These are phyloP conservation scores for Idaea aversata DNA, from an alignment of 2,888 invertebrate genomes.

Conservation along the genomic window DNA sequence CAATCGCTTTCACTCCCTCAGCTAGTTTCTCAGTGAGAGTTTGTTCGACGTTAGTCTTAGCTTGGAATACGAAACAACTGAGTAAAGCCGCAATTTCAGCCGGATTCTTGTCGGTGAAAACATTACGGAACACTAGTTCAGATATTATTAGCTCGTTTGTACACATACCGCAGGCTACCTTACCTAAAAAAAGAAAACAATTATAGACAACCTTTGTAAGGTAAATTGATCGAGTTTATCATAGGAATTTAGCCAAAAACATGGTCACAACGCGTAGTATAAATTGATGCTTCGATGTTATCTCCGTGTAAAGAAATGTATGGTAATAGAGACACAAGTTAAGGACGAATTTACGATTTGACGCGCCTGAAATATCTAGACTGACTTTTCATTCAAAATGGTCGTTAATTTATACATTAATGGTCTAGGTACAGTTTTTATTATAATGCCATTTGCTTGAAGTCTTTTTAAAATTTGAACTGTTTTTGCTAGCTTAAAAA, in stretches of 20 bases:
- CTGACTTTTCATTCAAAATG: no score
- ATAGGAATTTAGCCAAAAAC: not conserved
- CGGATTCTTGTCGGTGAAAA: slow-evolving; percentile 90
- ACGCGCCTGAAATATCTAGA: no score
- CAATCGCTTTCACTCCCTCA: slow-evolving; percentile 84
- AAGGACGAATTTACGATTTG: no score
- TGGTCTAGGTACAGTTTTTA: no score
- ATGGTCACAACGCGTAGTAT: not conserved
- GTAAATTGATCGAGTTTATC: not conserved
- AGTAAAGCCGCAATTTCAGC: slow-evolving; percentile 96
- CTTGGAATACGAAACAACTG: slow-evolving; percentile 96
- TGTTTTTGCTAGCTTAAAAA: no score
- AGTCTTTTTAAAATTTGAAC: no score
- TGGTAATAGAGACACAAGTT: no score
- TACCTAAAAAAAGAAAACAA: slow-evolving; percentile 36
- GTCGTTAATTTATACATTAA: no score
- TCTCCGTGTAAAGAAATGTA: no score
- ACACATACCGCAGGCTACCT: slow-evolving; percentile 74
- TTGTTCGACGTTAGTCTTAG: slow-evolving; percentile 83
- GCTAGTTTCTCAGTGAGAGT: slow-evolving; percentile 80
- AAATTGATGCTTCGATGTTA: no score
- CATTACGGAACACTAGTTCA: slow-evolving; percentile 94
- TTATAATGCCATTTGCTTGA: no score
- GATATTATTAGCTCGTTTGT: slow-evolving; percentile 94
- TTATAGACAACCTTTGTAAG: not conserved